A percentile compares a stretch with the other conserved stretches of the same genome.
Conservation (phyloP, 2,888 invertebrate species). For the Oligia strigilis region DNA sequence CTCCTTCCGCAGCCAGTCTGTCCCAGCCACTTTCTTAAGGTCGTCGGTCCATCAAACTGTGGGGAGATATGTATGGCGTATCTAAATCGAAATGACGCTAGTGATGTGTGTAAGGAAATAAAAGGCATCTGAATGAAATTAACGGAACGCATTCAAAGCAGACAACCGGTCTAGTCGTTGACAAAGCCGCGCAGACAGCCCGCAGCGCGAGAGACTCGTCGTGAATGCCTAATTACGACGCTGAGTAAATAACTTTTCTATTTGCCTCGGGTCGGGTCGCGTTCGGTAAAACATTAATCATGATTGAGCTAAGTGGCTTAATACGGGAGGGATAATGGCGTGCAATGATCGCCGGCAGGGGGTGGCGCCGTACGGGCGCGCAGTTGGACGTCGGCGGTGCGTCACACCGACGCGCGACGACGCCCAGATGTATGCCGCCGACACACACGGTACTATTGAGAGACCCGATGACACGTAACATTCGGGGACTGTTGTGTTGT, state of each 20-base stretch:
- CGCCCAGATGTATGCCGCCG: constrained; percentile 56
- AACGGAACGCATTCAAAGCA: constrained; percentile 76
- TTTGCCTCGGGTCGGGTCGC: constrained; percentile 87
- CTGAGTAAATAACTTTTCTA: constrained; percentile 90
- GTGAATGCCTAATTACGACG: constrained; percentile 90
- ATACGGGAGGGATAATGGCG: constrained; percentile 89
- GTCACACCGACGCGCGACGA: constrained; percentile 69
- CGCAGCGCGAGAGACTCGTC: constrained; percentile 85
- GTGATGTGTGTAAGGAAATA: constrained; percentile 64
- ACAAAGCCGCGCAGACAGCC: constrained; percentile 84
- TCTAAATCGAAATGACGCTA: constrained; percentile 29
- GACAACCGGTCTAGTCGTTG: constrained; percentile 85
- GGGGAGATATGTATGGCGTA: not conserved
- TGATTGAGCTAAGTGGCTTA: constrained; percentile 91
- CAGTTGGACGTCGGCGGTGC: constrained; percentile 82
- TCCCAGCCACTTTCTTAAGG: not conserved
- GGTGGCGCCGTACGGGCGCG: constrained; percentile 86
- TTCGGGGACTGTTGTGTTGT: not conserved
- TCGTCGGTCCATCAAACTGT: not conserved
- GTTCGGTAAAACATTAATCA: constrained; percentile 90
- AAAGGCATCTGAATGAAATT: constrained; percentile 72
- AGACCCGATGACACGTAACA: constrained; percentile 15
- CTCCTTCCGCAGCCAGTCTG: not conserved
- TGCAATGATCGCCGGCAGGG: constrained; percentile 89
- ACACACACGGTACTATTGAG: constrained; percentile 39